phyloP scores from a whole-genome alignment of 1,140 invertebrate species.

The Dermatophagoides farinae region DNA sequence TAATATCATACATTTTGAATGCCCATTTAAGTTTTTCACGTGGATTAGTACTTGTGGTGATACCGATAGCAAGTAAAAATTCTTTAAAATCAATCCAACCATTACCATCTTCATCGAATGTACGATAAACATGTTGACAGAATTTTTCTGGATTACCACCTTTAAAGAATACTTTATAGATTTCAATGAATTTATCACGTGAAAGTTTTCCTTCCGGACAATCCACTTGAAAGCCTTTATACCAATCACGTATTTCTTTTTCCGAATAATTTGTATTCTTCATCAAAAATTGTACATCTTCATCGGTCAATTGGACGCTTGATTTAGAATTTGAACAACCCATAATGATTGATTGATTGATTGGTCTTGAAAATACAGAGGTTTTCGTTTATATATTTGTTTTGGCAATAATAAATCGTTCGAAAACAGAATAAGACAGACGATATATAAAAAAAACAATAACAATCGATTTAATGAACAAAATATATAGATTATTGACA shows the following conservation, averaged over 20 bases:
- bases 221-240: conserved; percentile 96
- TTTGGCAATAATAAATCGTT: no score
- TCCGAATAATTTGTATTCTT: conserved; percentile 84
- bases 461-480: no score
- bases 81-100: conserved; percentile 83
- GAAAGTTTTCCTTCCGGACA: conserved; percentile 93
- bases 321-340: conserved; percentile 90
- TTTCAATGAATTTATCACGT: conserved; percentile 94
- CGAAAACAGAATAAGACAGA: no score
- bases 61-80: conserved; percentile 90
- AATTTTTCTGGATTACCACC: conserved; percentile 95
- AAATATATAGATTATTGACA: no score
- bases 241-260: conserved; percentile 93
- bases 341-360: conserved; percentile 35
- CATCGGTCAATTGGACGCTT: conserved; percentile 47
- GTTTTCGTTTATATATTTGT: no score
- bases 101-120: conserved; percentile 97
- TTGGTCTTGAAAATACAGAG: background rate
- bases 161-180: conserved; percentile 99
- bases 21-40: conserved; percentile 94
- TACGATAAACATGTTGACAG: conserved; percentile 95
- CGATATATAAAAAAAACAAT: no score
- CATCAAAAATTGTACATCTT: conserved; percentile 90
- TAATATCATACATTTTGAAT: conserved; percentile 91
- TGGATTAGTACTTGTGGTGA: conserved; percentile 86